phyloP scores from a whole-genome alignment of 2,888 invertebrate species.

The Agrotis ipsilon region DNA sequence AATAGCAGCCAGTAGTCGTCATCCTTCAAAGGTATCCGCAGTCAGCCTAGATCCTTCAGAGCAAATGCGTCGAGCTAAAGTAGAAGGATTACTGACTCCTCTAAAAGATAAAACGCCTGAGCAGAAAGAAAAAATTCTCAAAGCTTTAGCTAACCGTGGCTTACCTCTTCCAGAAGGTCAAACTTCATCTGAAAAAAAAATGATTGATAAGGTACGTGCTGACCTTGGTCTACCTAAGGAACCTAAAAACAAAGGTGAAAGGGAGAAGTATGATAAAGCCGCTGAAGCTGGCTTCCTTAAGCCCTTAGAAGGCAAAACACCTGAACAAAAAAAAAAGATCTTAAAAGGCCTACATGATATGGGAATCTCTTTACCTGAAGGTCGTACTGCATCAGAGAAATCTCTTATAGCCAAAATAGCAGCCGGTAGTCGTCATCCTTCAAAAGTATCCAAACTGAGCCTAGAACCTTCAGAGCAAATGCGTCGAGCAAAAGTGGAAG shows the following conservation, averaged over 20 bases:
- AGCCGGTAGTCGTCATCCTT: background rate
- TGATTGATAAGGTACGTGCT: conserved; percentile 11
- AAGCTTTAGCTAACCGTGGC: conserved; percentile 35
- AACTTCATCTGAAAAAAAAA: conserved; percentile 60
- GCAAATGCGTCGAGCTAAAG: conserved; percentile 55
- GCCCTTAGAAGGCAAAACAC: too few relatives aligned
- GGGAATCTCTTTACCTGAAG: conserved; percentile 74
- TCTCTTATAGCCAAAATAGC: conserved; percentile 66
- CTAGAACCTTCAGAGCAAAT: background rate
- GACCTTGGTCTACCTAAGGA: conserved; percentile 28
- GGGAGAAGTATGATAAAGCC: background rate
- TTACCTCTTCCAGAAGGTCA: conserved; percentile 57
- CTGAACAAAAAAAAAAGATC: background rate
- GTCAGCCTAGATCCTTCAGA: conserved; percentile 33
- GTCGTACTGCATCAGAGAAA: conserved; percentile 73
- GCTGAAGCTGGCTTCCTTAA: too few relatives aligned
- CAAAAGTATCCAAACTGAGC: background rate
- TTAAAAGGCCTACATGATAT: conserved; percentile 10
- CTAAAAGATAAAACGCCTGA: conserved; percentile 36
- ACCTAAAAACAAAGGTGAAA: conserved; percentile 19
- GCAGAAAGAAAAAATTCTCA: conserved; percentile 38
- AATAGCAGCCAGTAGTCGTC: conserved; percentile 37
- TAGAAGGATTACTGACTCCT: conserved; percentile 18
- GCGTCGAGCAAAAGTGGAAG: conserved; percentile 11
- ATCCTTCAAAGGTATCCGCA: conserved; percentile 28